phyloP scores from a whole-genome alignment of 2,797 vertebrate genomes.

The Hephaestus fuliginosus region DNA sequence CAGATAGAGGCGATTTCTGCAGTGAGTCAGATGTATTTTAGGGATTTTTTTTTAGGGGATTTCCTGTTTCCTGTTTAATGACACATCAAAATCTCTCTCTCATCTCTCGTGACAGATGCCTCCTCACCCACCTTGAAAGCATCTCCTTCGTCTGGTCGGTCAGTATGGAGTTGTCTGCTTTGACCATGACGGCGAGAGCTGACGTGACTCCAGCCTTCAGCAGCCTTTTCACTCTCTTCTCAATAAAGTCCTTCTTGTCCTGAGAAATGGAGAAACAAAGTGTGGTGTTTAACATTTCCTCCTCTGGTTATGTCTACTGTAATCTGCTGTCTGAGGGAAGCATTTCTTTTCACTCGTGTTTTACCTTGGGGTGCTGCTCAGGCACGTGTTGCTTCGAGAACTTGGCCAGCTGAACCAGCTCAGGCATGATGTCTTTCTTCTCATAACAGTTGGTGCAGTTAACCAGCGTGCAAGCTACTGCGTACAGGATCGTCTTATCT shows the following conservation, averaged over 20 bases:
- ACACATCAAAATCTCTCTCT: background rate
- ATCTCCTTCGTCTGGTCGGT: slow-evolving; percentile 96
- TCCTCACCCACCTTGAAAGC: slow-evolving; percentile 89
- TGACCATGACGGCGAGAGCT: slow-evolving; percentile 94
- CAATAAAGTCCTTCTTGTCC: slow-evolving; percentile 98
- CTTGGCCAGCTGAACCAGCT: slow-evolving; percentile 95
- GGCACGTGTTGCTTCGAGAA: slow-evolving; percentile 99
- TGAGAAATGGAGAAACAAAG: slow-evolving; percentile 58
- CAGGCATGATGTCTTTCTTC: slow-evolving; percentile 95
- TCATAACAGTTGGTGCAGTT: slow-evolving; percentile 98
- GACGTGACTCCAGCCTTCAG: slow-evolving; percentile 92
- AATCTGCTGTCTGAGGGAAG: background rate
- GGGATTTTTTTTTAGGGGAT: background rate
- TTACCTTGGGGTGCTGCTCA: slow-evolving; percentile 97
- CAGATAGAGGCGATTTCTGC: too few relatives aligned
- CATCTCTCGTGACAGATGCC: background rate
- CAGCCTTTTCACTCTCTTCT: slow-evolving; percentile 90
- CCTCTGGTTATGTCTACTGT: background rate
- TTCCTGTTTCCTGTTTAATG: background rate
- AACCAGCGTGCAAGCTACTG: slow-evolving; percentile 92
- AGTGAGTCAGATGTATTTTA: background rate
- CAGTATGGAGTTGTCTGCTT: slow-evolving; percentile 92
- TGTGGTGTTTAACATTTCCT: background rate
- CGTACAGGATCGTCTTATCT: slow-evolving; percentile 96
- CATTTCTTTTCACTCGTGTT: background rate